phyloP scores from a whole-genome alignment of 2,888 invertebrate genomes.

The Eupithecia centaureata region DNA sequence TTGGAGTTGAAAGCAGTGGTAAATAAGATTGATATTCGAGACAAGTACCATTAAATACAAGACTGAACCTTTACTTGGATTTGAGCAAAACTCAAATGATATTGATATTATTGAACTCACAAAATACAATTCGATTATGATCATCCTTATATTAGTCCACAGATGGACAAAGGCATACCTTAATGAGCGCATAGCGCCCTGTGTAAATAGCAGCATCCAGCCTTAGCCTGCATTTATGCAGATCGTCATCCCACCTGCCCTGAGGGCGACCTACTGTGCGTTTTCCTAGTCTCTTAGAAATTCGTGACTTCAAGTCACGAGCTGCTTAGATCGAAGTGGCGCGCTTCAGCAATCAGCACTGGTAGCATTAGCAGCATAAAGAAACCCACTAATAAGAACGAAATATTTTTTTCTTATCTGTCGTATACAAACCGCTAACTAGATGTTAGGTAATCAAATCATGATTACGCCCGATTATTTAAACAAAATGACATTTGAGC shows the following conservation, averaged over 20 bases:
- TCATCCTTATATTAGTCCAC: too few relatives aligned
- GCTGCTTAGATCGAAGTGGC: neutral
- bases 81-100: neutral
- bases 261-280: too few relatives aligned
- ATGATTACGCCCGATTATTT: too few relatives aligned
- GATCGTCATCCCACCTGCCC: too few relatives aligned
- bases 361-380: neutral
- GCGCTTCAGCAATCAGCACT: neutral
- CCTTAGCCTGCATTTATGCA: too few relatives aligned
- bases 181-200: too few relatives aligned
- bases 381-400: neutral
- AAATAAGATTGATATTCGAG: conserved; percentile 49
- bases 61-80: neutral
- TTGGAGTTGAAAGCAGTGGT: conserved; percentile 98
- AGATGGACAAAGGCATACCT: too few relatives aligned
- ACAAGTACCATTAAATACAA: neutral
- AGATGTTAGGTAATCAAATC: too few relatives aligned
- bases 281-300: too few relatives aligned
- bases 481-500: too few relatives aligned
- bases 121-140: neutral
- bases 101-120: neutral
- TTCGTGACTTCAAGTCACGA: neutral
- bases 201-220: too few relatives aligned
- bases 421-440: too few relatives aligned
- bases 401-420: neutral